Percentiles rank a stretch among this genome's conserved stretches.
These are phyloP conservation scores for Carassius gibelio DNA, from an alignment of 2,113 vertebrate genomes.

Conservation along the genomic window DNA sequence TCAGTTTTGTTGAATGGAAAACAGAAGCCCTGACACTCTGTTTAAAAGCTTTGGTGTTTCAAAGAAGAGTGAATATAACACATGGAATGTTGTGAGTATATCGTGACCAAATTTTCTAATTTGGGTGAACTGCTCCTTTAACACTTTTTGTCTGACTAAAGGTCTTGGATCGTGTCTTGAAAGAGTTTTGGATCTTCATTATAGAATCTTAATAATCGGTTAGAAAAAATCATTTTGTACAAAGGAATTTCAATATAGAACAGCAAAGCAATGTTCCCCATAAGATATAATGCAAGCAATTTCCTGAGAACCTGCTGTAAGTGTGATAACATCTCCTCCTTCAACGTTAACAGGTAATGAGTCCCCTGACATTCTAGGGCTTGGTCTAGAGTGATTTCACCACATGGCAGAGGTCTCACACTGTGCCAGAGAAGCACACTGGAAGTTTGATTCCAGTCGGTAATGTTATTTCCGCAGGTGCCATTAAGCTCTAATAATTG, in stretches of 20 bases:
- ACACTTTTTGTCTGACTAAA: neutral
- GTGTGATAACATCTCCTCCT: slow-evolving; percentile 49
- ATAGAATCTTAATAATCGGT: neutral
- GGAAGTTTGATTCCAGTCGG: slow-evolving; percentile 71
- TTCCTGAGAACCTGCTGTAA: slow-evolving; percentile 23
- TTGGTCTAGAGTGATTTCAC: slow-evolving; percentile 34
- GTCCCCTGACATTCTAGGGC: slow-evolving; percentile 29
- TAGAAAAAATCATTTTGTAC: neutral
- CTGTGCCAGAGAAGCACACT: slow-evolving; percentile 54
- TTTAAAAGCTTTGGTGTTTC: neutral
- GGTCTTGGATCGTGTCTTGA: neutral
- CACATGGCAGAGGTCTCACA: slow-evolving; percentile 33
- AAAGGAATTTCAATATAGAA: neutral
- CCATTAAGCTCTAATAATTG: slow-evolving; percentile 77
- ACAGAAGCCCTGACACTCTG: neutral
- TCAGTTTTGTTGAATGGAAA: neutral
- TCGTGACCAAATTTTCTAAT: neutral
- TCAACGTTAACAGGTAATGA: slow-evolving; percentile 44
- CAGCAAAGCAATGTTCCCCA: neutral
- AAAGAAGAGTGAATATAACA: neutral
- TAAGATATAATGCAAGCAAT: slow-evolving; percentile 19
- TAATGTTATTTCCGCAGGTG: slow-evolving; percentile 70
- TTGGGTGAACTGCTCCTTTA: neutral
- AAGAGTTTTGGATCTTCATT: neutral
- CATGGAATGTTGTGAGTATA: neutral